Base-by-base conservation (phyloP, 2,113 vertebrate species). In the Caloenas nicobarica region DNA sequence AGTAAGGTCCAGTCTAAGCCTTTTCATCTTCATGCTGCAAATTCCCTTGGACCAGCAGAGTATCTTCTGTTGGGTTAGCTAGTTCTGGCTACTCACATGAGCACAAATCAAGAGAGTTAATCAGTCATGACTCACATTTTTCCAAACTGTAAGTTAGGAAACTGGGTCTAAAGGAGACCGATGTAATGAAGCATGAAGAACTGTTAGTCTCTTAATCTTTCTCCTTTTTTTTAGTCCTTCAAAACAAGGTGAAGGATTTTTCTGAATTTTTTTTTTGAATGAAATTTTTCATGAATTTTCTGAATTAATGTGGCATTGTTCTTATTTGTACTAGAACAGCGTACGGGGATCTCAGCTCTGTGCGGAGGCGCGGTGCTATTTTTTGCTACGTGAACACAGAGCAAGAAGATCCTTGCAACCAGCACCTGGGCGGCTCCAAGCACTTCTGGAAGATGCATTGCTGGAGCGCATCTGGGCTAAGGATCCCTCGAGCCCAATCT, bases 331-430 rank as follows among this genome's bases (percentile, higher is more conserved):
- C 38, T 33, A 0, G 19, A 64, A 6, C 34, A 42, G 22, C 1
- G 0, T 46, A 0, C 18, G 61, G 53, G 50, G 21, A 36, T 62
- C 54, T 50, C 60, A 78, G 38, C 62, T 61, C 46, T 31, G 64
- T 10, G 42, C 69, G 62, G 53, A 28, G 64, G 5, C 0, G 0
- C 28, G 72, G 50, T 50, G 66, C 26, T 69, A 1, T 2, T 44
- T 66, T 34, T 50, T 42, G 42, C 48, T 54, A 3, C 0, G 0
- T 9, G 44, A 79, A 26, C 56, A 17, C 69, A 19, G 29, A 73
- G 61, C 13, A 10, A 44, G 28, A 23, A 31, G 72, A 60, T 34
- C 56, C 23, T 31, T 23, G 68, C n/a, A 28, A 3, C 15, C 48
- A 76, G 19, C 64, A 28, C 58, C 23, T 29, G 66, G 22, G 60